Base-by-base conservation (phyloP, 2,797 vertebrate genomes). In the Pseudomugil tenellus region DNA sequence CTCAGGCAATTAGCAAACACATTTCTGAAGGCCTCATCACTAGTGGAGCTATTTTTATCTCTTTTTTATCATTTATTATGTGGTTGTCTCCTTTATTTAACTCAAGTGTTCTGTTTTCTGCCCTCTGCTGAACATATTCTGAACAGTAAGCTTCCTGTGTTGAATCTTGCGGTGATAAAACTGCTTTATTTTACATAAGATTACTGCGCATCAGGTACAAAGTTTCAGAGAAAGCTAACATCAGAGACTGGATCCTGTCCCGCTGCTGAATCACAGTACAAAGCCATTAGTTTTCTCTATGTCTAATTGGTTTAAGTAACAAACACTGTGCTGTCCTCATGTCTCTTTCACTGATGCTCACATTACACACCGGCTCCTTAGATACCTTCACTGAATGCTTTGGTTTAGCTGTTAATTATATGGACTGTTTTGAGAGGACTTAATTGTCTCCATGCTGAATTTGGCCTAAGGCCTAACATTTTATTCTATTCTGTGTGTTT, bases 371-470 rank as follows among this genome's bases (percentile, higher is more conserved):
- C 21, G 32, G 49, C 53, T 68, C 67, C 80, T 63, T 28, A 26
- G 72, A 80, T 76, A 82, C 68, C 68, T 52, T 59, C 49, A 4
- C 51, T 29, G 26, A 31, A 51, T 55, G 72, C 62, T 66, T 70
- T 72, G 72, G 65, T 81, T 83, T 67, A 69, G 53, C 46, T 62
- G 76, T 68, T 83, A 85, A 84, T 77, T 60, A 78, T 60, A 74
- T 35, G 63, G 72, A 78, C 77, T 79, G 74, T 90, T 91, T 83
- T 74, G 62, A 85, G 79, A 74, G 74, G 72, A 67, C 67, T 84
- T 87, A 86, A 89, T 84, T 87, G 79, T 76, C 74, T 63, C 65
- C 68, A 81, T 84, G 81, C 69, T 71, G 70, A 63, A 84, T 85
- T 89, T 90, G 81, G 77, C 84, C 56, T 7, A 19, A 69, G 69